Conservation (phyloP, 2,888 invertebrate genomes). For the Cenopis cana region DNA sequence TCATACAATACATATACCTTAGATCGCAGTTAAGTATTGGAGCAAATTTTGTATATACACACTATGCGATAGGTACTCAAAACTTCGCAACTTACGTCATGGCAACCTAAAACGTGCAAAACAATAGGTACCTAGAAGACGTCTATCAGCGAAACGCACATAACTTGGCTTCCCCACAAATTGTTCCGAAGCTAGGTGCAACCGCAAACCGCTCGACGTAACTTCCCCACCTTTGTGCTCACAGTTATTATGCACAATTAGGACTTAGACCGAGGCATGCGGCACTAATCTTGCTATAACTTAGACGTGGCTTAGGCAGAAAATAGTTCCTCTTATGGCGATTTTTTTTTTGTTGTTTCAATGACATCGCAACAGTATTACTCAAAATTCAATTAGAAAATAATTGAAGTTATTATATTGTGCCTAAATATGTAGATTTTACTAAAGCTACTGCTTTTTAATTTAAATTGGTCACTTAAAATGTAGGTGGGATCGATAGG, state of each 20-base stretch:
- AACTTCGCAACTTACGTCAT: background rate
- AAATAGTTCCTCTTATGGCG: background rate
- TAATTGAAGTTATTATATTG: too few species aligned
- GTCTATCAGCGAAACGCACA: constrained; percentile 59
- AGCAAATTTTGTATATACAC: background rate
- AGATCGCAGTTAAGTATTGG: too few species aligned
- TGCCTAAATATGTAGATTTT: too few species aligned
- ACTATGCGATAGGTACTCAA: background rate
- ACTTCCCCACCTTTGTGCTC: constrained; percentile 66
- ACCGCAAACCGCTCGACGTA: constrained; percentile 64
- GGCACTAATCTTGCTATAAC: constrained; percentile 73
- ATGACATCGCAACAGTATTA: too few species aligned
- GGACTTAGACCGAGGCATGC: constrained; percentile 68
- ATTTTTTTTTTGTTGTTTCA: background rate
- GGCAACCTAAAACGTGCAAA: constrained; percentile 25
- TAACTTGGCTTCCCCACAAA: constrained; percentile 70
- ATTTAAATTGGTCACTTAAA: too few species aligned
- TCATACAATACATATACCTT: too few species aligned
- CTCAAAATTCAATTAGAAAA: too few species aligned
- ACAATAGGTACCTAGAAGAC: constrained; percentile 39
- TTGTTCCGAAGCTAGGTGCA: constrained; percentile 68
- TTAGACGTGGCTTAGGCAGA: constrained; percentile 48
- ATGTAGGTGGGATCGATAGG: too few species aligned
- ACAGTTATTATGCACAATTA: constrained; percentile 79
- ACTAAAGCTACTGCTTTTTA: too few species aligned